phyloP scores from a whole-genome alignment of 2,797 vertebrate species.

The Paedocypris micromegethes region DNA sequence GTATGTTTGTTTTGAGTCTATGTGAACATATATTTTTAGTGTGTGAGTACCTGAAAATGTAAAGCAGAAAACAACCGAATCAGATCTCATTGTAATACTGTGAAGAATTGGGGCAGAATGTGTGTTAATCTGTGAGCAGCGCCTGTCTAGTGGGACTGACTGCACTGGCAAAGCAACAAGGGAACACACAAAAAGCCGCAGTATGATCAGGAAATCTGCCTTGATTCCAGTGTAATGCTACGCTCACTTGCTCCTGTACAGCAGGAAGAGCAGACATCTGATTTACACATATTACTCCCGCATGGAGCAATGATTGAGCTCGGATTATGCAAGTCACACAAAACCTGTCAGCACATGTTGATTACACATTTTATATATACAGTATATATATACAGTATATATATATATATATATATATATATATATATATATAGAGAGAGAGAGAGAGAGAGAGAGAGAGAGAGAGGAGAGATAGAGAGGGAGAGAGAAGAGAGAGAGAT shows the following conservation, averaged over 20 bases:
- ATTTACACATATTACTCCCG: not conserved
- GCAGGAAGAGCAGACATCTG: not conserved
- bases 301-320: not conserved
- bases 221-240: not conserved
- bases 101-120: conserved; percentile 3
- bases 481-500: no score
- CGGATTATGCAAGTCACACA: not conserved
- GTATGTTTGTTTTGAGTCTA: no score
- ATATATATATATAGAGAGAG: no score
- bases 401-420: no score
- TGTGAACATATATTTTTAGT: no score
- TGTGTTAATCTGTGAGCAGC: conserved; percentile 12
- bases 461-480: no score
- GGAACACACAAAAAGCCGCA: conserved; percentile 6
- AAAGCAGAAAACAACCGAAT: conserved; percentile 4
- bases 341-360: not conserved
- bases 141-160: conserved; percentile 9
- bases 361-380: not conserved
- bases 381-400: no score
- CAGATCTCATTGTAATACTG: conserved; percentile 12
- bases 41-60: conserved; percentile 1
- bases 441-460: no score
- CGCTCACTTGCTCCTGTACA: not conserved
- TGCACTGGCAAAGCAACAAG: not conserved
- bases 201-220: not conserved